These are phyloP conservation scores for Plectropomus leopardus DNA, from an alignment of 2,113 vertebrate species.

Conservation along the genomic window DNA sequence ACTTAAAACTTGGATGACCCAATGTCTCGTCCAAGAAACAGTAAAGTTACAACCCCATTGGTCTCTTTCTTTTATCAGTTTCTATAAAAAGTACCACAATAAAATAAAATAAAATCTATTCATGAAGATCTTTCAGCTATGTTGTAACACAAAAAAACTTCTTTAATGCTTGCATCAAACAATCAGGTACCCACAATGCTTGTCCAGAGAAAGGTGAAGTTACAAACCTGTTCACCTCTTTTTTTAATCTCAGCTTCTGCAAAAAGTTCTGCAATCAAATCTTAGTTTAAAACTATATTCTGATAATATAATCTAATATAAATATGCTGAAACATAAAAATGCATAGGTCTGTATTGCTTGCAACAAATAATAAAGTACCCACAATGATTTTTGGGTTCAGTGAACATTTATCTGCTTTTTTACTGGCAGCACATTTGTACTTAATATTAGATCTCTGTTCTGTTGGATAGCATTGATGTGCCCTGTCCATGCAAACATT, in stretches of 20 bases:
- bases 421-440: slow-evolving; percentile 34
- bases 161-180: no score
- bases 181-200: no score
- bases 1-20: no score
- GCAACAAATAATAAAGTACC: slow-evolving; percentile 14
- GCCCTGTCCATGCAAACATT: slow-evolving; percentile 17
- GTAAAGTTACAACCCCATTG: not conserved
- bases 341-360: not conserved
- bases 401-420: slow-evolving; percentile 31
- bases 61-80: not conserved
- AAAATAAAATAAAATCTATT: not conserved
- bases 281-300: no score
- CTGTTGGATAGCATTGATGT: slow-evolving; percentile 28
- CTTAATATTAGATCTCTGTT: slow-evolving; percentile 34
- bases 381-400: slow-evolving; percentile 37
- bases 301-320: no score
- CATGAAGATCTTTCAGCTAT: not conserved
- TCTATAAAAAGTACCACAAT: not conserved
- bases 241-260: no score
- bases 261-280: no score
- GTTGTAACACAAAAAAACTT: no score
- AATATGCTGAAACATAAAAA: no score
- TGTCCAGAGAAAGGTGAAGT: no score
- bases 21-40: no score
- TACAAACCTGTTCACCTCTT: no score